Conservation (phyloP, 2,113 vertebrate genomes). For the Ranitomeya variabilis region DNA sequence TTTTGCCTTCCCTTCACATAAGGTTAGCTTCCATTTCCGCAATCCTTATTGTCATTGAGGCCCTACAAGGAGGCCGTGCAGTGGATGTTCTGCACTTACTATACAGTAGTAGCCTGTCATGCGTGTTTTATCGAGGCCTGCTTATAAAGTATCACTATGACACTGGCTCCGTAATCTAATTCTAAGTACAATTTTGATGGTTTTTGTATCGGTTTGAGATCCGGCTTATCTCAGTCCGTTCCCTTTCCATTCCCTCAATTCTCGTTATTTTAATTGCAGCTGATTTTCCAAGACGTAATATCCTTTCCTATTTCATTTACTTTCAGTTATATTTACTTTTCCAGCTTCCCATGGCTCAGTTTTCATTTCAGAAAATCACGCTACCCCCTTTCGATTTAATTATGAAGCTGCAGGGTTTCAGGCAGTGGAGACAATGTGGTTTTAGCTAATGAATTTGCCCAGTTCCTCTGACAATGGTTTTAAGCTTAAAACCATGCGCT, state of each 20-base stretch:
- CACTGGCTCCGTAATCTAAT: background rate
- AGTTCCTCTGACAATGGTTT: background rate
- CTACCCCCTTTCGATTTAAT: slow-evolving; percentile 22
- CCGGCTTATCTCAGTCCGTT: background rate
- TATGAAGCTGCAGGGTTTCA: slow-evolving; percentile 34
- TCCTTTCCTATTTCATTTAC: slow-evolving; percentile 7
- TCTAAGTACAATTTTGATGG: background rate
- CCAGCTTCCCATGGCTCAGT: slow-evolving; percentile 22
- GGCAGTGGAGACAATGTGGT: slow-evolving; percentile 4
- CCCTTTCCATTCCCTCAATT: background rate
- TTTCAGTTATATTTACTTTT: slow-evolving; percentile 37
- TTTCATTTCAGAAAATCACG: slow-evolving; percentile 32
- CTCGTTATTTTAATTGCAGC: background rate
- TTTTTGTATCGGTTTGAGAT: background rate
- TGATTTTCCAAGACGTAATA: background rate
- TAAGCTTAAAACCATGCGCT: background rate
- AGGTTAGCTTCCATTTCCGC: too few relatives aligned
- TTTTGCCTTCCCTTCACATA: too few relatives aligned
- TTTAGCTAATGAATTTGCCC: slow-evolving; percentile 28
- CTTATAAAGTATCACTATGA: too few relatives aligned
- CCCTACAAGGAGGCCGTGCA: too few relatives aligned
- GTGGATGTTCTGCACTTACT: too few relatives aligned
- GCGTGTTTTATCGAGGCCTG: too few relatives aligned
- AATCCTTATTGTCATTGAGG: too few relatives aligned
- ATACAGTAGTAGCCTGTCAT: too few relatives aligned